phyloP scores from a whole-genome alignment of 2,888 invertebrate species.

The Octonoba sinensis region DNA sequence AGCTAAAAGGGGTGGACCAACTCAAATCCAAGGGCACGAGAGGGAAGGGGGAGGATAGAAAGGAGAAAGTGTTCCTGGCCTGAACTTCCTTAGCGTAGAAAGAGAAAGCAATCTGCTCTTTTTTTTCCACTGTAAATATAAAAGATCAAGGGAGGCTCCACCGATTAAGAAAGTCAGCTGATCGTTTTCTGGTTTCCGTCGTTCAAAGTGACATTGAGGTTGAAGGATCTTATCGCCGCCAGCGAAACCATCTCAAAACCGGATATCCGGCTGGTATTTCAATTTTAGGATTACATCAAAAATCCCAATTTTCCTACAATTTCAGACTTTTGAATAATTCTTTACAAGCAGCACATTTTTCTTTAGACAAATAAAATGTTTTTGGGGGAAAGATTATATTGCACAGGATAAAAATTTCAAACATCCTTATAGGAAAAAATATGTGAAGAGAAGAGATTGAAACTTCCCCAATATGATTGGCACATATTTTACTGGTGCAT shows the following conservation, averaged over 20 bases:
- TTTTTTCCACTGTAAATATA: conserved; percentile 18
- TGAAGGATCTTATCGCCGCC: conserved; percentile 17
- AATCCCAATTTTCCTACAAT: too few species aligned
- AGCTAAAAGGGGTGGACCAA: conserved; percentile 32
- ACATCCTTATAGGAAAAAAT: too few species aligned
- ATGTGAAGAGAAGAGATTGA: too few species aligned
- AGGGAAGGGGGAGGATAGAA: conserved; percentile 9
- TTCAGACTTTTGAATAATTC: too few species aligned
- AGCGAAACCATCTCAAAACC: not conserved
- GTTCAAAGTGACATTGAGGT: conserved; percentile 43
- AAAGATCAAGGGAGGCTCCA: conserved; percentile 18
- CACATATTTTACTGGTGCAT: too few species aligned
- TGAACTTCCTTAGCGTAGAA: conserved; percentile 4
- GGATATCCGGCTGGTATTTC: conserved; percentile 49
- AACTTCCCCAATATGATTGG: too few species aligned
- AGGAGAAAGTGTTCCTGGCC: conserved; percentile 2
- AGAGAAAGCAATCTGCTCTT: conserved; percentile 28
- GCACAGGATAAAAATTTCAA: too few species aligned
- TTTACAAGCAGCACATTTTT: too few species aligned
- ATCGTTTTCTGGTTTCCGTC: conserved; percentile 42
- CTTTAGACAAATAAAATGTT: too few species aligned
- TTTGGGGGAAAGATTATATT: too few species aligned
- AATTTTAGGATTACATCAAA: conserved; percentile 10
- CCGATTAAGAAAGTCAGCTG: conserved; percentile 29
- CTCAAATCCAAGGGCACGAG: conserved; percentile 39